Evolutionary conservation across 2,113 vertebrate genomes (phyloP).

Genomic region (Haemorhous mexicanus): DNA sequence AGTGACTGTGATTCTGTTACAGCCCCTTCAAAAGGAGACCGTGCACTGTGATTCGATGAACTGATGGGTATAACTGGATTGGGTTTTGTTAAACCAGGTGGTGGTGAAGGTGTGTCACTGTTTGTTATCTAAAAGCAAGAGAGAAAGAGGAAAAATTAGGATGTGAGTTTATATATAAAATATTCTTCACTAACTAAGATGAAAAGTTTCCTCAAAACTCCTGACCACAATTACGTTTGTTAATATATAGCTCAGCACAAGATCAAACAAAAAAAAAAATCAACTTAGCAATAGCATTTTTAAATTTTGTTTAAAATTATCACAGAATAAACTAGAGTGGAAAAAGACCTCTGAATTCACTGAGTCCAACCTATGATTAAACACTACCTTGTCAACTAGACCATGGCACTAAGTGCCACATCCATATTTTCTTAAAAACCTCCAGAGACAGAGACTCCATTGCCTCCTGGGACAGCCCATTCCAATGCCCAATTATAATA

Average conservation of each 20-base stretch:
- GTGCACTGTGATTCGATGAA: conserved; percentile 89
- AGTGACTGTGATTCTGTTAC: conserved; percentile 97
- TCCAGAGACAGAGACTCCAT: neutral
- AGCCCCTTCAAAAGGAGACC: conserved; percentile 96
- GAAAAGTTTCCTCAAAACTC: neutral
- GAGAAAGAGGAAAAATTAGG: conserved; percentile 17
- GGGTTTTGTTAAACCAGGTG: conserved; percentile 93
- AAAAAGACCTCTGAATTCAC: neutral
- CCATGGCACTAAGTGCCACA: neutral
- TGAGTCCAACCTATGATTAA: neutral
- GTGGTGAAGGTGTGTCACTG: conserved; percentile 95
- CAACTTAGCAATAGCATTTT: neutral
- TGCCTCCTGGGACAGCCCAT: neutral
- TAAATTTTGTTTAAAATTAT: neutral
- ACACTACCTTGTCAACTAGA: neutral
- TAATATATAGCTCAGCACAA: neutral
- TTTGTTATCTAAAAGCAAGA: conserved; percentile 79
- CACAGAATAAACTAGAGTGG: neutral
- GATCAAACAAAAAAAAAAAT: neutral
- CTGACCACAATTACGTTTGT: neutral
- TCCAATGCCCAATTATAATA: neutral
- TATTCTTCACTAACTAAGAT: neutral
- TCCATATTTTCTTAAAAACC: neutral
- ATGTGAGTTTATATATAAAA: neutral
- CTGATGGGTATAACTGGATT: conserved; percentile 92